Evolutionary conservation across 2,888 invertebrate genomes (phyloP), one percentile per base, ranked within the genome.

Genomic region (Drosophila mettleri): DNA sequence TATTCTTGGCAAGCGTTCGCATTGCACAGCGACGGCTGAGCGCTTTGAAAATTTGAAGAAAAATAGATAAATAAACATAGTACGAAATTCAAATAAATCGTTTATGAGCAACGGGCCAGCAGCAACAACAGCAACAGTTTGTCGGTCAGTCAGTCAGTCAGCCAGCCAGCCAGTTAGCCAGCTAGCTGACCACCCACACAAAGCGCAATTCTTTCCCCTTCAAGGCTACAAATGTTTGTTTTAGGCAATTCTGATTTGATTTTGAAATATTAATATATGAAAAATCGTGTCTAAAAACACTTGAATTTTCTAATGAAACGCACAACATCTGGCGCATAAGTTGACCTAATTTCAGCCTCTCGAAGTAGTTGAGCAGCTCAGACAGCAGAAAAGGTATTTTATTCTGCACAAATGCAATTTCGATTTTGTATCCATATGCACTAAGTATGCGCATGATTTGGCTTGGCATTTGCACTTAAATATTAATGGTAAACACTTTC

Each of bases 11-110:
- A 84, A 86, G 75, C 78, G 45, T 34, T 79, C 58, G 67, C 61
- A 65, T 64, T 65, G 46, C 64, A 51, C 27, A 29, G 9, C 46
- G 27, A 70, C 48, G 41, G 24, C 16, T 39, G 65, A 71, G 66
- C 66, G 69, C 63, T 64, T 75, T 63, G 68, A 79, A 82, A 76
- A 82, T 66, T 67, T 62, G 22, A 60, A 73, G 74, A 78, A 86
- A 86, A 83, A 78, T 78, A 83, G 80, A 84, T 83, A 86, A 84
- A 88, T 84, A 84, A 84, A 88, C 83, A 88, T 55, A 69, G 65
- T 48, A 29, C 68, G 59, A 86, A 83, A 77, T 46, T 57, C 49
- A 75, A 68, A 86, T 83, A 83, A 86, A 83, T 83, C 69, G 68
- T 74, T 63, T 78, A 69, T 65, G 62, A 69, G 52, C 58, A 65